Conservation (phyloP, 2,113 vertebrate genomes). For the Ariopsis seemanni region DNA sequence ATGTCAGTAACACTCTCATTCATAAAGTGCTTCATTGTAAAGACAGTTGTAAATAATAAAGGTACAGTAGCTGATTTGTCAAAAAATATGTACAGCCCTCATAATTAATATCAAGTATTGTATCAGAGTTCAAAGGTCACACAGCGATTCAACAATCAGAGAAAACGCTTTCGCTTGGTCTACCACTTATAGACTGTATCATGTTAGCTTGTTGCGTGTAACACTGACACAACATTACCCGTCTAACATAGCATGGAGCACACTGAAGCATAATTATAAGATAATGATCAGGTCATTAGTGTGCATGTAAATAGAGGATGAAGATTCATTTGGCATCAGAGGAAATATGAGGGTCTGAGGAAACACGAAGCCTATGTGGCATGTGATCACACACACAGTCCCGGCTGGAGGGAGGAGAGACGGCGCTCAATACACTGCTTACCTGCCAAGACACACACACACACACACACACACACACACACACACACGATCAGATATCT, state of each 20-base stretch:
- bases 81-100: neutral
- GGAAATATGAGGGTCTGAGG: neutral
- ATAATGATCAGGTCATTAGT: neutral
- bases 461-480: slow-evolving; percentile 8
- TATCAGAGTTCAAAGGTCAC: slow-evolving; percentile 20
- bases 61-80: slow-evolving; percentile 14
- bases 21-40: slow-evolving; percentile 49
- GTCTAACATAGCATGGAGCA: neutral
- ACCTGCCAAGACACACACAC: slow-evolving; percentile 68
- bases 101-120: slow-evolving; percentile 45
- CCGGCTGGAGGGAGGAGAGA: slow-evolving; percentile 82
- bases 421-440: slow-evolving; percentile 89
- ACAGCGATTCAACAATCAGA: slow-evolving; percentile 9
- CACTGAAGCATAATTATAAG: neutral
- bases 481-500: neutral
- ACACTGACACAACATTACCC: neutral
- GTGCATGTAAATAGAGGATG: neutral
- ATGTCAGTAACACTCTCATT: slow-evolving; percentile 7
- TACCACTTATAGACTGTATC: slow-evolving; percentile 2
- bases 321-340: neutral
- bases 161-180: slow-evolving; percentile 44
- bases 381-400: slow-evolving; percentile 69
- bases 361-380: neutral
- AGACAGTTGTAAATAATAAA: slow-evolving; percentile 18
- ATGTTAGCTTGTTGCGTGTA: slow-evolving; percentile 3